Base-by-base conservation (phyloP, 2,888 invertebrate species). In the Papilio demoleus region DNA sequence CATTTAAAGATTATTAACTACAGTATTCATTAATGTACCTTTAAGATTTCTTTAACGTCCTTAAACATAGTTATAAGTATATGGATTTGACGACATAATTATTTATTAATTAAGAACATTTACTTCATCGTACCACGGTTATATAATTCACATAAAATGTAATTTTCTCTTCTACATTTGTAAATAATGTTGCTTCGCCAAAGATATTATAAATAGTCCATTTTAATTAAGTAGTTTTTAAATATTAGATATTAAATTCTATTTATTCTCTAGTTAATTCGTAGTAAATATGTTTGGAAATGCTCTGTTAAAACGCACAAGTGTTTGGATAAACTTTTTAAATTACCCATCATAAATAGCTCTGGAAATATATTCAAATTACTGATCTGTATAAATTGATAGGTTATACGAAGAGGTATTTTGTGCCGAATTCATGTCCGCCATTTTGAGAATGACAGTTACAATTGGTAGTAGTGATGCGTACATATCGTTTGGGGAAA, bases 141-240 rank as follows among this genome's bases (percentile, higher is more conserved):
- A 14, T n/a, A 22, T 59, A 59, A 5, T 22, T 38, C 40, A 40
- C 4, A n/a, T 38, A 40, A 3, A 27, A 53, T 53, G 53, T 53
- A 50, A 27, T 40, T 36, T 34, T 27, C 22, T 60, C 9, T 34
- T 36, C 65, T 62, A 27, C 19, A 65, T 73, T 74, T 88, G 89
- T 89, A 88, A 84, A 88, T 88, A 89, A 76, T 40, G 73, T 75
- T 75, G 81, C 83, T 88, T 87, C 82, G 88, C 89, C 89, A 89
- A 89, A 89, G 88, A 85, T 78, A 76, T 73, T 84, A 83, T 83
- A 82, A 82, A 83, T 81, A 79, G 78, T 76, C 58, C 60, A 74
- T 68, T 73, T 47, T 64, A 72, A 74, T 74, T 75, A 75, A 72
- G 75, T 79, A 77, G 74, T 74, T 77, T 66, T 50, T 47, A 69